Percentiles rank a stretch among this genome's conserved stretches.
phyloP scores from a whole-genome alignment of 2,113 vertebrate genomes.

The Macquaria australasica region DNA sequence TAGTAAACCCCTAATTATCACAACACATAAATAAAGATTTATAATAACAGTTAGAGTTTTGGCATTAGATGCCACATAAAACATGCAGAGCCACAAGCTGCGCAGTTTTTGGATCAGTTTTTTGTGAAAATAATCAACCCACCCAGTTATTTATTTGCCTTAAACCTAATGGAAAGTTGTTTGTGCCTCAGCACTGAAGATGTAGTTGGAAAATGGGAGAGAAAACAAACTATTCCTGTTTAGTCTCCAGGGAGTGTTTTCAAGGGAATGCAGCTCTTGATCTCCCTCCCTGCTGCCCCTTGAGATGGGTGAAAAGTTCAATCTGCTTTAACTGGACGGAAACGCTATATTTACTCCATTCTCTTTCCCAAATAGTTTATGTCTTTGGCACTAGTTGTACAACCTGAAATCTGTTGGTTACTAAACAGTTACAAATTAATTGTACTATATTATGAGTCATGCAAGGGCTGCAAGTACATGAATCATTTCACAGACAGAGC shows the following conservation, averaged over 20 bases:
- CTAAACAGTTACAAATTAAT: no score
- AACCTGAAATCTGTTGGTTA: neutral
- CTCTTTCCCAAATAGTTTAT: neutral
- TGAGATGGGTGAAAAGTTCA: neutral
- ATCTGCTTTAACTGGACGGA: neutral
- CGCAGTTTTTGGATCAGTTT: constrained; percentile 1
- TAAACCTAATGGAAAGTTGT: constrained; percentile 35
- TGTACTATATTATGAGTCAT: no score
- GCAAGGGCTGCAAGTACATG: neutral
- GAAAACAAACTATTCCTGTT: constrained; percentile 73
- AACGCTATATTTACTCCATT: neutral
- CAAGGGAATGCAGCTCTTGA: constrained; percentile 30
- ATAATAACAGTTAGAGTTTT: no score
- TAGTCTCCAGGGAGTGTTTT: constrained; percentile 58
- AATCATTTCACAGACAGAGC: neutral
- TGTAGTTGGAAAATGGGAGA: constrained; percentile 38
- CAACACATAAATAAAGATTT: neutral
- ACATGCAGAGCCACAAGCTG: neutral
- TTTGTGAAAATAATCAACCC: constrained; percentile 43
- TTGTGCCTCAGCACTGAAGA: constrained; percentile 9
- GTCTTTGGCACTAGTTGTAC: neutral
- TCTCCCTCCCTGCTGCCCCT: neutral
- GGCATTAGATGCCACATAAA: neutral
- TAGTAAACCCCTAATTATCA: neutral
- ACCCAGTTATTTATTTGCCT: constrained; percentile 51